Evolutionary conservation across 2,797 vertebrate genomes (phyloP).

Genomic region (Adrianichthys oophorus): DNA sequence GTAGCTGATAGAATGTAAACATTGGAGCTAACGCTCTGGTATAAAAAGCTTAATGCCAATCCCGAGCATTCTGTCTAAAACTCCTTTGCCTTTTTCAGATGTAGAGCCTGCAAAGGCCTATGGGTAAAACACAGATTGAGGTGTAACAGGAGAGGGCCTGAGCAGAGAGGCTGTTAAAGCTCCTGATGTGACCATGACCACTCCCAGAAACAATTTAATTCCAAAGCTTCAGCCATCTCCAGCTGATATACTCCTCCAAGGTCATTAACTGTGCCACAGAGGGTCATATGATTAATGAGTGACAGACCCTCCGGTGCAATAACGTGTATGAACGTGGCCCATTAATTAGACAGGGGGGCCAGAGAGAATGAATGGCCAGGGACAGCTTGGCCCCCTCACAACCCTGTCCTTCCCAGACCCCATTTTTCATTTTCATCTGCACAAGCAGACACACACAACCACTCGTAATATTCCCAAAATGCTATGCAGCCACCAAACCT

Average conservation of each 20-base stretch:
- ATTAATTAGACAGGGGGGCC: conserved; percentile 94
- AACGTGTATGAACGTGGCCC: conserved; percentile 89
- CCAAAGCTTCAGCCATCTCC: conserved; percentile 95
- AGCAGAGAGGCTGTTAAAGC: conserved; percentile 89
- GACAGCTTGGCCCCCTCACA: conserved; percentile 77
- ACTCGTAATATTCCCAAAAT: conserved; percentile 43
- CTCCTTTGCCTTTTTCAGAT: conserved; percentile 19
- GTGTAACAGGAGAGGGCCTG: conserved; percentile 55
- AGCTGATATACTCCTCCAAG: conserved; percentile 99
- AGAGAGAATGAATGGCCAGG: conserved; percentile 85
- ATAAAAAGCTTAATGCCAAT: conserved; percentile 9
- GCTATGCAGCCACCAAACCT: conserved; percentile 2
- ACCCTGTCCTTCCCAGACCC: conserved; percentile 66
- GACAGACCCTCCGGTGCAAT: conserved; percentile 93
- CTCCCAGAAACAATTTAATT: conserved; percentile 99
- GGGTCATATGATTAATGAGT: conserved; percentile 99
- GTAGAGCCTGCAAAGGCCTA: conserved; percentile 25
- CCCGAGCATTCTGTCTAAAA: conserved; percentile 33
- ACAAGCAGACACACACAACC: conserved; percentile 60
- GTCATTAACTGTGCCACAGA: conserved; percentile 98
- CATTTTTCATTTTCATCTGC: conserved; percentile 71
- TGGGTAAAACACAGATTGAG: conserved; percentile 38
- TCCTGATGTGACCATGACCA: conserved; percentile 97
- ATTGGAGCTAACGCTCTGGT: no score
- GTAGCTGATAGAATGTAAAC: no score